Evolutionary conservation across 1,140 invertebrate genomes (phyloP), one percentile per base, ranked within the genome.

Genomic region (Caenorhabditis brenneri): DNA sequence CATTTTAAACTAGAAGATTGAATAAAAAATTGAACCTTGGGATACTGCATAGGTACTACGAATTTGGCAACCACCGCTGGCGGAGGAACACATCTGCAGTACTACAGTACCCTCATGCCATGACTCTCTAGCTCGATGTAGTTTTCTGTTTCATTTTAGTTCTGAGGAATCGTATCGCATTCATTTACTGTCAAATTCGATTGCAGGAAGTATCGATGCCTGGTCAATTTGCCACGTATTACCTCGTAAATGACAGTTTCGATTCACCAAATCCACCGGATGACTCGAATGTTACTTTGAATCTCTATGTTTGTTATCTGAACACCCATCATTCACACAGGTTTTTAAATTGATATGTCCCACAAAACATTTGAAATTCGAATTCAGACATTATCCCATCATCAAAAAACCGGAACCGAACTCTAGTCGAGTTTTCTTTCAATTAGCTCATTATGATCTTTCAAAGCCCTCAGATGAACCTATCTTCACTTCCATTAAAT

Each of bases 311-410:
- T 9, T 74, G 65, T 12, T 74, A 74, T 46, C 36, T 74, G 22
- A 74, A 74, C 27, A 24, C 36, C 1, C 36, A 36, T 24, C 36
- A 12, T 74, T 29, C 6, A 15, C n/a, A 74, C 39, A 42, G 39
- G 39, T 42, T 6, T 42, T 42, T 42, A 15, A 42, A 36, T 74
- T 27, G 1, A 2, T n/a, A 51, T 51, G 5, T 19, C 6, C n/a
- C 4, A 16, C n/a, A n/a, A n/a, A n/a, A n/a, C n/a, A n/a, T n/a
- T n/a, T n/a, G n/a, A n/a, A n/a, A n/a, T n/a, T n/a, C n/a, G n/a
- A n/a, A n/a, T n/a, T n/a, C 65, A 74, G 65, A 15, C 65, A 74
- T 31, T 74, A 74, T 24, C 65, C 65, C 9, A 74, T 74, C 36
- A 46, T 42, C 1, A 74, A 74, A 74, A 74, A 31, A 24, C 1